Evolutionary conservation across 2,888 invertebrate genomes (phyloP), one percentile per base, ranked within the genome.

Genomic region (Argyresthia goedartella): DNA sequence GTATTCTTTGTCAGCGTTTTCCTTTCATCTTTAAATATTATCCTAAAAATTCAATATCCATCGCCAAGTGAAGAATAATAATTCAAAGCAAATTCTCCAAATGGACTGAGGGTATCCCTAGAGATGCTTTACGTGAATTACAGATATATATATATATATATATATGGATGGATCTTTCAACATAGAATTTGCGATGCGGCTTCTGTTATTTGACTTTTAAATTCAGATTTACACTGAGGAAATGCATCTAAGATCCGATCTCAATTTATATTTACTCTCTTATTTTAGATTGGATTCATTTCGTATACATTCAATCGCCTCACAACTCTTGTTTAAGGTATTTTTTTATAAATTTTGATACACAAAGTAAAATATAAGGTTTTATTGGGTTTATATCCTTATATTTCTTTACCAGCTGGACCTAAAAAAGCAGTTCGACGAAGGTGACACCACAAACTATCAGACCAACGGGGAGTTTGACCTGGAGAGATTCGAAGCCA

Each of bases 401-500:
- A n/a, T 25, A 25, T 25, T 33, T 33, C 10, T 46, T 33, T 4
- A 33, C 9, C 76, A 94, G 93, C 78, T 94, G 67, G 93, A 94
- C 66, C 74, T 95, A 49, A 89, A 91, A 58, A 90, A 92, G 65
- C 92, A 93, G 66, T 92, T 92, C 51, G 92, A 93, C 66, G 91
- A 92, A 65, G 95, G 95, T 0, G 96, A 96, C 76, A 90, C 93
- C 50, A 93, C 93, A 60, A 95, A 95, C 82, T 96, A 96, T 76
- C 95, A 96, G 69, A 92, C 93, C n/a, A 96, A 95, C 73, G 95
- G 95, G 1, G 96, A 96, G 77, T 96, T 96, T 78, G 93, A 95
- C 71, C 81, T 96, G 59, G 89, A 93, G 57, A 91, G 92, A 68
- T 94, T 94, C 69, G 91, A 91, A 0, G 92, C 93, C 0, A 89